These are phyloP conservation scores for Oncorhynchus clarkii DNA, from an alignment of 2,113 vertebrate genomes.

Conservation along the genomic window DNA sequence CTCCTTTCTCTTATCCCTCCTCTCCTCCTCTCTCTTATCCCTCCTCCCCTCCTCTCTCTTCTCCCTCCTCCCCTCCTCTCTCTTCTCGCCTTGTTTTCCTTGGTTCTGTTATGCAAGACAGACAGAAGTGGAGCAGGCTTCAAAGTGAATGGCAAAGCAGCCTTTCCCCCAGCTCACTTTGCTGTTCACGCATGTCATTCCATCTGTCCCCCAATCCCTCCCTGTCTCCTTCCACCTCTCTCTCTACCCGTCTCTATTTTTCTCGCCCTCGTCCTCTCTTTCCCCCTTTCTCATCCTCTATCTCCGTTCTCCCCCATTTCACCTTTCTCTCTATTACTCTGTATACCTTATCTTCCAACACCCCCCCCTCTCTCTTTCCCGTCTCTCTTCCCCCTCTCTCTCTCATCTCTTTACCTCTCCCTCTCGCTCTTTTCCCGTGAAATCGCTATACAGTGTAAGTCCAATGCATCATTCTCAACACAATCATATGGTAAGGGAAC, in stretches of 20 bases:
- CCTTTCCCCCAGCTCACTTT: slow-evolving; percentile 64
- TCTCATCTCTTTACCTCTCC: no score
- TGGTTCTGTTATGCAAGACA: slow-evolving; percentile 63
- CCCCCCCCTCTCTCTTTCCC: no score
- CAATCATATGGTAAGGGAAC: no score
- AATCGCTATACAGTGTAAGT: not conserved
- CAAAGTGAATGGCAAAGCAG: slow-evolving; percentile 75
- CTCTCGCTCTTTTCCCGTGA: no score
- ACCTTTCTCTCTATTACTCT: not conserved
- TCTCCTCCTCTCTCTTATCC: no score
- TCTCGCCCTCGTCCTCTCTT: not conserved
- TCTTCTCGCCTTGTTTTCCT: slow-evolving; percentile 37
- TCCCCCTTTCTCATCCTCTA: slow-evolving; percentile 5
- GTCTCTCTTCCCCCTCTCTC: no score
- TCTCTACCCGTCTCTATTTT: not conserved
- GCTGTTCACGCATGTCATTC: slow-evolving; percentile 70
- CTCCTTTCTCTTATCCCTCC: no score
- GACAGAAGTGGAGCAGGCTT: slow-evolving; percentile 72
- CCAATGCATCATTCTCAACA: not conserved
- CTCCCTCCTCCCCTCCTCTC: not conserved
- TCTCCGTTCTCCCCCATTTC: not conserved
- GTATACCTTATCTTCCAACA: no score
- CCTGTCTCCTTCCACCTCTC: no score
- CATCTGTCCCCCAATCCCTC: slow-evolving; percentile 21
- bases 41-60: not conserved